These are phyloP conservation scores for Genyomyrus donnyi DNA, from an alignment of 2,113 vertebrate species.

Conservation along the genomic window DNA sequence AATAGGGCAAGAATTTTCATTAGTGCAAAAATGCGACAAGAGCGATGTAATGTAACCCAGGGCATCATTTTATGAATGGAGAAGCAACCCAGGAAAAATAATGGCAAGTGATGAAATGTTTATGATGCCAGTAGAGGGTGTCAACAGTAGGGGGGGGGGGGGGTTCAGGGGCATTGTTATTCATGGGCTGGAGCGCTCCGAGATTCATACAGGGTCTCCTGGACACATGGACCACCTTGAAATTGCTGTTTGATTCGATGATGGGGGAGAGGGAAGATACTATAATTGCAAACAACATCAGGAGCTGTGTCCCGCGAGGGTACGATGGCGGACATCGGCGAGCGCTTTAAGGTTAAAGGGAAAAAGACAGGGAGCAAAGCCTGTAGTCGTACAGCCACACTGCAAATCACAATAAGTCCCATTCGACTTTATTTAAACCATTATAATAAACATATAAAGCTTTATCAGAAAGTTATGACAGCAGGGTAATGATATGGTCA, in stretches of 20 bases:
- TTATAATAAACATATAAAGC: background rate
- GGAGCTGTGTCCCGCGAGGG: background rate
- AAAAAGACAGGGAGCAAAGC: background rate
- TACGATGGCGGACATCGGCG: background rate
- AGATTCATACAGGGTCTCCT: conserved; percentile 35
- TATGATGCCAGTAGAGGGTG: background rate
- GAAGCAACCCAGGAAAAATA: background rate
- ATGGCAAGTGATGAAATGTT: conserved; percentile 9
- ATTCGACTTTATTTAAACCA: background rate
- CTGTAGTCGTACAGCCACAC: background rate
- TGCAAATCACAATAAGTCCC: background rate
- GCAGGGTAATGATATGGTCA: background rate
- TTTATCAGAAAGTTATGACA: background rate
- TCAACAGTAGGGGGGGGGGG: background rate
- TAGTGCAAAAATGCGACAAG: background rate
- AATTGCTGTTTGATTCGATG: conserved; percentile 50
- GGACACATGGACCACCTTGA: conserved; percentile 34
- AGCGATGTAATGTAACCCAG: background rate
- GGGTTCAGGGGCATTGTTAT: conserved; percentile 38
- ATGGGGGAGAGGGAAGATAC: conserved; percentile 31
- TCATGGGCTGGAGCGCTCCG: conserved; percentile 46
- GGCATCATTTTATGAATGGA: background rate
- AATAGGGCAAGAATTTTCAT: background rate
- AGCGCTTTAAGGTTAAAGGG: background rate
- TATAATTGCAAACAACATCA: conserved; percentile 31